phyloP scores from a whole-genome alignment of 2,888 invertebrate genomes.

The Drosophila meridiana region DNA sequence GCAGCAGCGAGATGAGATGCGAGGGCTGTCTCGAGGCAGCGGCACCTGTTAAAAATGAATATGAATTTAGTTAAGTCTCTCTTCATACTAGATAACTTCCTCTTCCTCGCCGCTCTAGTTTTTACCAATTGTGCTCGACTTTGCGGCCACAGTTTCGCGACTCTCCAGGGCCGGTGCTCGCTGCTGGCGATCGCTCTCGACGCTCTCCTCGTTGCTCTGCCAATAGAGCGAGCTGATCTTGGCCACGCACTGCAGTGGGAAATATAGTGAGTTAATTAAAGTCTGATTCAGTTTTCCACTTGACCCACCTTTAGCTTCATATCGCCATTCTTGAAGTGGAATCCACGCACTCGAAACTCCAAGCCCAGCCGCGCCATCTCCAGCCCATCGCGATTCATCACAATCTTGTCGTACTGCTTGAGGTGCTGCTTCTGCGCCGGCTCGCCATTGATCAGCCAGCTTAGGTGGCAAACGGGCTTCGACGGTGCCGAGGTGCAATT shows the following conservation, averaged over 20 bases:
- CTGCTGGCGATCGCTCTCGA: slow-evolving; percentile 91
- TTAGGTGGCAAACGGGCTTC: slow-evolving; percentile 92
- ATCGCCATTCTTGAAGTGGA: slow-evolving; percentile 93
- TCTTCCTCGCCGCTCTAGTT: background rate
- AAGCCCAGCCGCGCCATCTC: slow-evolving; percentile 91
- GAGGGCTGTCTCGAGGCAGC: slow-evolving; percentile 57
- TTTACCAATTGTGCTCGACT: slow-evolving; percentile 89
- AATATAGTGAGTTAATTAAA: background rate
- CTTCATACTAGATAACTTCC: background rate
- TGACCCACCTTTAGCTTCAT: slow-evolving; percentile 91
- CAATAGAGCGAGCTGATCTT: slow-evolving; percentile 94
- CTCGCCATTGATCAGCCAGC: slow-evolving; percentile 95
- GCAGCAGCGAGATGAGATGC: slow-evolving; percentile 49
- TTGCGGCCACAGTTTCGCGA: slow-evolving; percentile 88
- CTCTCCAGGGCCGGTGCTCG: slow-evolving; percentile 92
- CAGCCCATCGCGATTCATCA: slow-evolving; percentile 87
- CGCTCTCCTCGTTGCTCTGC: slow-evolving; percentile 94
- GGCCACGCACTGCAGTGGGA: slow-evolving; percentile 89
- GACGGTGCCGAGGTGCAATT: slow-evolving; percentile 95
- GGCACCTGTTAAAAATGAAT: slow-evolving; percentile 40
- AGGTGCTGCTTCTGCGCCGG: slow-evolving; percentile 87
- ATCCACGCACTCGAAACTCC: slow-evolving; percentile 91
- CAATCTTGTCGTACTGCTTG: slow-evolving; percentile 86
- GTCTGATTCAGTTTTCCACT: background rate
- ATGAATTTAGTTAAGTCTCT: background rate